A percentile compares a stretch with the other conserved stretches of the same genome.
phyloP scores from a whole-genome alignment of 2,113 vertebrate genomes.

The Halichoerus grypus region DNA sequence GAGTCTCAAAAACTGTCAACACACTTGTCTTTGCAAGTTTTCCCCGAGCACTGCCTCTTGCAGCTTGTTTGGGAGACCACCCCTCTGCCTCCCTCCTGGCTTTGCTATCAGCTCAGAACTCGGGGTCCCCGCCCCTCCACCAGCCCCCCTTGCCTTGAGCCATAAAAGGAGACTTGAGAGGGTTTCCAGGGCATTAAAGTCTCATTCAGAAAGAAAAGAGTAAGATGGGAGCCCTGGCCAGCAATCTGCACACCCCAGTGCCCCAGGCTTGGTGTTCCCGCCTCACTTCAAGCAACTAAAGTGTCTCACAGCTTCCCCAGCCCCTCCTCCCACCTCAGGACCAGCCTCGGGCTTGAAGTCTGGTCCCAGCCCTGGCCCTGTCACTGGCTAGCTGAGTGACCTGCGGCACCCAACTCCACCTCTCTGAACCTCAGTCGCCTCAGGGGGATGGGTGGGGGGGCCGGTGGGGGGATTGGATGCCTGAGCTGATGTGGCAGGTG shows the following conservation, averaged over 20 bases:
- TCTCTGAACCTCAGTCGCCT: neutral
- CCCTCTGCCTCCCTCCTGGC: neutral
- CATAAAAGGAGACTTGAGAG: neutral
- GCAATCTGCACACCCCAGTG: neutral
- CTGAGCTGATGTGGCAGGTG: neutral
- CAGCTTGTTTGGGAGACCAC: no score
- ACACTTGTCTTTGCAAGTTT: fast-evolving
- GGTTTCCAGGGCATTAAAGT: neutral
- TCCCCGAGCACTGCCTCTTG: fast-evolving
- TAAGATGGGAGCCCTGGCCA: neutral
- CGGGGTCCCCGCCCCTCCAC: no score
- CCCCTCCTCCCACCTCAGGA: no score
- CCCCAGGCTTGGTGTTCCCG: fast-evolving
- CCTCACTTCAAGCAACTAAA: neutral
- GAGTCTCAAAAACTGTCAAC: neutral
- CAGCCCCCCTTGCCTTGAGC: no score
- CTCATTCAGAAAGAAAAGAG: neutral
- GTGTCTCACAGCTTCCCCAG: neutral
- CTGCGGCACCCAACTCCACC: neutral
- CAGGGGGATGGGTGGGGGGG: neutral
- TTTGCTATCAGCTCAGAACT: neutral
- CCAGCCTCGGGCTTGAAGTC: neutral
- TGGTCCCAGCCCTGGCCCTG: neutral
- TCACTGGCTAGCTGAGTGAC: neutral
- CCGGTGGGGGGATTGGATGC: neutral